Base-by-base conservation (phyloP, 1,140 invertebrate species). In the Hyles vespertilio region DNA sequence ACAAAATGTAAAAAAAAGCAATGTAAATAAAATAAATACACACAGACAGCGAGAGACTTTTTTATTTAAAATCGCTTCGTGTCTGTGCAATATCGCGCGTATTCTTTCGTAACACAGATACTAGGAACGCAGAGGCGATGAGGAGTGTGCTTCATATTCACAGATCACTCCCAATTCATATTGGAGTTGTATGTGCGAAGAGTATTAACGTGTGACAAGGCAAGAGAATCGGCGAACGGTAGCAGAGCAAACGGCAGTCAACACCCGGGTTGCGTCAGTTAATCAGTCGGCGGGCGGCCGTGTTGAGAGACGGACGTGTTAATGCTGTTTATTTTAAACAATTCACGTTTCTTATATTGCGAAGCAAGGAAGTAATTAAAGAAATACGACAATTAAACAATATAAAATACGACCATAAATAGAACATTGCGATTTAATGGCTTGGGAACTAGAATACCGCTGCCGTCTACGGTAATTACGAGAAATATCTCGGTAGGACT, bases 101-200 rank as follows among this genome's bases (percentile, higher is more conserved):
- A 84, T 84, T 85, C 83, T 84, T 86, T 84, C 77, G 83, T 82
- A 84, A 84, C 79, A 71, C 68, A 79, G 77, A 69, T 87, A 87
- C 81, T 69, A 87, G 83, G 84, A 80, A 70, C 57, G 59, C 70
- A 87, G 78, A 83, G 73, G 53, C 50, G 60, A 40, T 51, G 58
- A 70, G 73, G 55, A 69, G 68, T 68, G 58, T 47, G 49, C 63
- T 57, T 67, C 57, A 60, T n/a, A n/a, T n/a, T n/a, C n/a, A n/a
- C n/a, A n/a, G n/a, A n/a, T n/a, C n/a, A n/a, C n/a, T n/a, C n/a
- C n/a, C 36, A 36, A 36, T 46, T 59, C 55, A 63, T 62, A 61
- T 55, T 60, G 51, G 67, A 69, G 59, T 67, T 59, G 53, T 67
- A 59, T 72, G 79, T 73, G 77, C 73, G 78, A 74, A 63, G 72